phyloP scores from a whole-genome alignment of 2,888 invertebrate genomes.

The Azorinus chamasolen region DNA sequence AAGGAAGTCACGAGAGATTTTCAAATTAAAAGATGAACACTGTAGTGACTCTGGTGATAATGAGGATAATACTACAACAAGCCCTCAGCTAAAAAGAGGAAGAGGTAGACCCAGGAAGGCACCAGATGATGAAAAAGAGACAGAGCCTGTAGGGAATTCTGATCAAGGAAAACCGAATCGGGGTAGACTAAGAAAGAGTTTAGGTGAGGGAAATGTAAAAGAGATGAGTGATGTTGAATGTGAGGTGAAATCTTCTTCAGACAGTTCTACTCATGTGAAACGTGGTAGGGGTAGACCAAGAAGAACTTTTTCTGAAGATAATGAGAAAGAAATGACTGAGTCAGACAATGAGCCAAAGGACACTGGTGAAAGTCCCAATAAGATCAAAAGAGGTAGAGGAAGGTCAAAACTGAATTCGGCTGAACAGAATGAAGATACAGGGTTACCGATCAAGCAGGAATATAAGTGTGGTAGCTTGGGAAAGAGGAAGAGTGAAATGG shows the following conservation, averaged over 20 bases:
- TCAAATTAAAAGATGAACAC: constrained; percentile 19
- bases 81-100: constrained; percentile 9
- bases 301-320: background rate
- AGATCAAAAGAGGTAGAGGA: background rate
- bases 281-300: background rate
- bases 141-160: too few relatives aligned
- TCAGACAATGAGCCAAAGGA: too few relatives aligned
- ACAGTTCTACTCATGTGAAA: background rate
- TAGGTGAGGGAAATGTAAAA: background rate
- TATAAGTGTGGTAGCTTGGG: background rate
- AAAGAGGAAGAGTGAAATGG: background rate
- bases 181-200: constrained; percentile 35
- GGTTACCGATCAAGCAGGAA: too few relatives aligned
- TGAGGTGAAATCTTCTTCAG: background rate
- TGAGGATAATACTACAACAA: constrained; percentile 9
- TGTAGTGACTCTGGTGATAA: constrained; percentile 32
- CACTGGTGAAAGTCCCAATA: too few relatives aligned
- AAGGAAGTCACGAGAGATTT: constrained; percentile 24
- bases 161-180: too few relatives aligned
- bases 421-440: background rate
- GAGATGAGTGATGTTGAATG: background rate
- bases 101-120: constrained; percentile 46
- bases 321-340: too few relatives aligned
- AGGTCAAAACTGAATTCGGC: background rate
- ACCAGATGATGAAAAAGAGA: background rate